A percentile compares a stretch with the other conserved stretches of the same genome.
phyloP scores from a whole-genome alignment of 2,888 invertebrate species.

The Cerastis rubricosa region DNA sequence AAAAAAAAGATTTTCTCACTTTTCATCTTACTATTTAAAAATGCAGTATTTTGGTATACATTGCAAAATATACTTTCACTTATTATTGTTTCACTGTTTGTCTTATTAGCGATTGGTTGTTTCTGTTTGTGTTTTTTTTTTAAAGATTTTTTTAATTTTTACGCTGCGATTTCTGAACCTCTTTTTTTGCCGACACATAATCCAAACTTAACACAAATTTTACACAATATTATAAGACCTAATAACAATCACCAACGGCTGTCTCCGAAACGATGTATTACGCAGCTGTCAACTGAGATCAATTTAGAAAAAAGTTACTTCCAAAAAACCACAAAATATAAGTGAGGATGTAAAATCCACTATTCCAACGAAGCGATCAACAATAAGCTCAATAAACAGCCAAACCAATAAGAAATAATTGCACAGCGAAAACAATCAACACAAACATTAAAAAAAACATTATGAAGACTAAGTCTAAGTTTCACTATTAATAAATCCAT shows the following conservation, averaged over 20 bases:
- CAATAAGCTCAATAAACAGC: slow-evolving; percentile 82
- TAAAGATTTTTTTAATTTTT: slow-evolving; percentile 64
- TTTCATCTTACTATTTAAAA: slow-evolving; percentile 87
- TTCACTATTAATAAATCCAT: slow-evolving; percentile 89
- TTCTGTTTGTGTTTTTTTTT: slow-evolving; percentile 45
- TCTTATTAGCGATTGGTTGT: slow-evolving; percentile 50
- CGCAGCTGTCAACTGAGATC: slow-evolving; percentile 89
- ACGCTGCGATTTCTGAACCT: slow-evolving; percentile 71
- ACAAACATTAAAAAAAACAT: slow-evolving; percentile 83
- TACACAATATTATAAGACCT: slow-evolving; percentile 77
- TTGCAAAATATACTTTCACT: slow-evolving; percentile 82
- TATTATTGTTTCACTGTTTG: slow-evolving; percentile 84
- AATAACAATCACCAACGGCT: slow-evolving; percentile 86
- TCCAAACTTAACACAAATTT: slow-evolving; percentile 86
- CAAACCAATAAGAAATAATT: slow-evolving; percentile 84
- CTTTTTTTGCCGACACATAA: slow-evolving; percentile 87
- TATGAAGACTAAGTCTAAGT: slow-evolving; percentile 87
- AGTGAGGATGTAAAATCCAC: slow-evolving; percentile 78
- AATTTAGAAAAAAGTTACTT: slow-evolving; percentile 82
- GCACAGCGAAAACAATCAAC: slow-evolving; percentile 90
- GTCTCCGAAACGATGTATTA: slow-evolving; percentile 82
- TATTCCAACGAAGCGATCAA: slow-evolving; percentile 81
- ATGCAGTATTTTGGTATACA: slow-evolving; percentile 91
- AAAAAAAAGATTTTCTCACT: slow-evolving; percentile 84
- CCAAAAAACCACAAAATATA: slow-evolving; percentile 77